These are phyloP conservation scores for Andrena chrysosceles DNA, from an alignment of 2,888 invertebrate species.

Conservation along the genomic window DNA sequence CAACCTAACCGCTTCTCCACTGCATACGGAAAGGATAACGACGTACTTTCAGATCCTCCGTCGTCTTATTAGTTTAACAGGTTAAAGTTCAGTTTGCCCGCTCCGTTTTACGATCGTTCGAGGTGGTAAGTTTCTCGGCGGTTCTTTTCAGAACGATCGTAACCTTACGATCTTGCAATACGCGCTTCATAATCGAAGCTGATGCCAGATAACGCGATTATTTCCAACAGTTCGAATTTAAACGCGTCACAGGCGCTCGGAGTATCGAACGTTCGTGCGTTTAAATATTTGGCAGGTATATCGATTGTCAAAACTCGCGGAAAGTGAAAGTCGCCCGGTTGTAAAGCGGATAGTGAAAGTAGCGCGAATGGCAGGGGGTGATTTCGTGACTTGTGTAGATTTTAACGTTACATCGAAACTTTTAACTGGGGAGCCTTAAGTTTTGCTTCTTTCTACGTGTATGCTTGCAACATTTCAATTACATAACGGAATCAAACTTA, in stretches of 20 bases:
- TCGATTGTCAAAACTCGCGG: conserved; percentile 22
- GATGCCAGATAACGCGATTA: conserved; percentile 34
- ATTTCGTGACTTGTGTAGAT: conserved; percentile 20
- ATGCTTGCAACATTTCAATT: conserved; percentile 9
- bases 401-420: neutral
- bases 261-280: neutral
- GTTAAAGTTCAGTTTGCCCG: neutral
- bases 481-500: conserved; percentile 9
- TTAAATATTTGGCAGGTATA: neutral
- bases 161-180: neutral
- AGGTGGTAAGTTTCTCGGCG: neutral
- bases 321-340: conserved; percentile 59
- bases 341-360: conserved; percentile 52
- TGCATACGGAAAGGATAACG: conserved; percentile 53
- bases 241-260: neutral
- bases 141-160: neutral
- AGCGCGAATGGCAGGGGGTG: conserved; percentile 1
- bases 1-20: conserved; percentile 45
- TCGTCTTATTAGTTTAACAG: neutral
- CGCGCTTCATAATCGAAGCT: conserved; percentile 28
- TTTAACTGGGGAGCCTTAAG: neutral
- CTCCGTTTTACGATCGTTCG: neutral
- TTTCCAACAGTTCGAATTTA: neutral
- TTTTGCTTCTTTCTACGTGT: neutral
- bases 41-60: neutral